Conservation (phyloP, 2,113 vertebrate species). For the Sylvia atricapilla region DNA sequence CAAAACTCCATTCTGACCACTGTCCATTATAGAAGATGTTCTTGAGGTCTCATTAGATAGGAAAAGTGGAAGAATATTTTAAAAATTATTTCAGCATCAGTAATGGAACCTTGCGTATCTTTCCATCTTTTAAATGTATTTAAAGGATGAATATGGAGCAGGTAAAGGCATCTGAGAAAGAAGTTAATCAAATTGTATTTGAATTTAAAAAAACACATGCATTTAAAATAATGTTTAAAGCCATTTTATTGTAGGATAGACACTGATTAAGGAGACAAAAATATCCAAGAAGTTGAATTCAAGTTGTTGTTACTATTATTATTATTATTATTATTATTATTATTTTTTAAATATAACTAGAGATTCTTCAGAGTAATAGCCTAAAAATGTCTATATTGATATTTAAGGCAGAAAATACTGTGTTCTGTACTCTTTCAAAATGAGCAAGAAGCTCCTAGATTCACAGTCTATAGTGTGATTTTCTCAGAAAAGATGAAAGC, state of each 20-base stretch:
- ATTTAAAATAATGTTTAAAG: neutral
- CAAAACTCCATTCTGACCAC: neutral
- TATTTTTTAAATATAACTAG: neutral
- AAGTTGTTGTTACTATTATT: neutral
- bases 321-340: neutral
- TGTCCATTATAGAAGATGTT: neutral
- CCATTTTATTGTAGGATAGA: neutral
- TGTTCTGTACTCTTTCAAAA: neutral
- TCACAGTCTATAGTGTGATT: neutral
- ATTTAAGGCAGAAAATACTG: neutral
- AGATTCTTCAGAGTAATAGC: neutral
- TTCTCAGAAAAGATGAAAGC: neutral
- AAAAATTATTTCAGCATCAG: neutral
- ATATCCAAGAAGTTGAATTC: neutral
- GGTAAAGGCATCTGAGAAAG: neutral
- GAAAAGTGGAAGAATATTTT: neutral
- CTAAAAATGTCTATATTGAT: neutral
- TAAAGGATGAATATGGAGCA: neutral
- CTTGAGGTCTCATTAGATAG: neutral
- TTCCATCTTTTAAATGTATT: neutral
- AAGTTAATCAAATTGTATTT: neutral
- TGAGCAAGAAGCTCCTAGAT: neutral
- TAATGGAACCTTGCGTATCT: neutral
- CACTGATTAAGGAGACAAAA: neutral
- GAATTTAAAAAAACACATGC: neutral